Base-by-base conservation (phyloP, 2,113 vertebrate genomes). In the Plotosus lineatus region DNA sequence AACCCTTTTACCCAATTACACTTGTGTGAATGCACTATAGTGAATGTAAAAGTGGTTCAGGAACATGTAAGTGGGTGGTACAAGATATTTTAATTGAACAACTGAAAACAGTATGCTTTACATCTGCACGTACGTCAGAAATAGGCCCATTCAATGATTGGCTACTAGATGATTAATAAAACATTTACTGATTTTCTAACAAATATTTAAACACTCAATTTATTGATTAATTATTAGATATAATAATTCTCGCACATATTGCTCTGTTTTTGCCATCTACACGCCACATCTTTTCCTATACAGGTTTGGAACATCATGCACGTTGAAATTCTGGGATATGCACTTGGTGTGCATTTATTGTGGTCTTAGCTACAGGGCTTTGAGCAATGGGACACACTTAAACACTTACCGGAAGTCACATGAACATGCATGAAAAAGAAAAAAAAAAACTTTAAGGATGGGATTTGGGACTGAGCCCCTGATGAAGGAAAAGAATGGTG, bases 351-450 rank as follows among this genome's bases (percentile, higher is more conserved):
- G 6, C 14, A 31, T 44, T 60, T 28, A 3, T 8, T 60, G n/a
- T 60, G 14, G 74, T 76, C 14, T 76, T 50, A 73, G 44, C 48
- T 46, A 72, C 28, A 51, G 17, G 19, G 69, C 48, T 51, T 73
- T 73, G 46, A 73, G 69, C 50, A 73, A 73, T 36, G 46, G 69
- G 28, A 65, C 76, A 78, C 42, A 58, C 12, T 36, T 23, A 65
- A 21, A 78, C 58, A 48, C 75, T 77, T 77, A 65, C 55, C 55
- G 55, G 75, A 77, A 77, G 55, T 77, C 75, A 77, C 75, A 46
- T 77, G 75, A 44, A 42, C 55, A 61, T 5, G 11, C 36, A 38
- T 50, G n/a, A n/a, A n/a, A n/a, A n/a, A n/a, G n/a, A n/a, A n/a
- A n/a, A n/a, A n/a, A 53, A 21, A 58, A 76, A 76, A 60, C 38